phyloP scores from a whole-genome alignment of 2,113 vertebrate species.

The Paramormyrops kingsleyae region DNA sequence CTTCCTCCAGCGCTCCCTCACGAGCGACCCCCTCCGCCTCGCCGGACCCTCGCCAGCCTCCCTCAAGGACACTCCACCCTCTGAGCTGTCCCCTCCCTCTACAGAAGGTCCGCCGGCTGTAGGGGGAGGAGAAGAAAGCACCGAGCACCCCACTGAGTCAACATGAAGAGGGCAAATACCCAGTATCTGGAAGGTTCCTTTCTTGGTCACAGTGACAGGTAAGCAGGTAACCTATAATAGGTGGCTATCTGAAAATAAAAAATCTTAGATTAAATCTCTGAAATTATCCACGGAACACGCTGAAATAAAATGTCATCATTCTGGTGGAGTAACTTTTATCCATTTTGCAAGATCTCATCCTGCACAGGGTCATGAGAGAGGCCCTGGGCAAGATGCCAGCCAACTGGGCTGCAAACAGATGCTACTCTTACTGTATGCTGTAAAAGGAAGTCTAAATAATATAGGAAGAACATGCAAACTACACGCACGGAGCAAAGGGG shows the following conservation, averaged over 20 bases:
- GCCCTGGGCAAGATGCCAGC: neutral
- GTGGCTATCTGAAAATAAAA: neutral
- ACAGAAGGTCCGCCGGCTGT: slow-evolving; percentile 71
- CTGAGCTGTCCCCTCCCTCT: slow-evolving; percentile 63
- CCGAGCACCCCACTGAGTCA: neutral
- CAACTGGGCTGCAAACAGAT: neutral
- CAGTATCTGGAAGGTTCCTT: neutral
- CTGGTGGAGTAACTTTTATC: neutral
- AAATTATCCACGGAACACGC: neutral
- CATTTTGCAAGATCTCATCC: neutral
- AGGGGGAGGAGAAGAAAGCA: slow-evolving; percentile 28
- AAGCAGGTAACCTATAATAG: neutral
- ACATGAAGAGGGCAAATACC: neutral
- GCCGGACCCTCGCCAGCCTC: slow-evolving; percentile 65
- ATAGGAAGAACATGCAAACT: neutral
- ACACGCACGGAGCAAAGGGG: neutral
- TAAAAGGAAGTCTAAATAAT: neutral
- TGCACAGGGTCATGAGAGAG: neutral
- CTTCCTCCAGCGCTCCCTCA: slow-evolving; percentile 86
- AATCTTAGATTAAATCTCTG: neutral
- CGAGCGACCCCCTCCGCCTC: slow-evolving; percentile 65
- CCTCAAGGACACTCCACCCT: slow-evolving; percentile 57
- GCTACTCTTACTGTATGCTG: neutral
- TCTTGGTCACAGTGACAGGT: neutral
- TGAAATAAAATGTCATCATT: neutral